Conservation (phyloP, 92 coral and sea anemone genomes). For the Epizoanthus ramosus region DNA sequence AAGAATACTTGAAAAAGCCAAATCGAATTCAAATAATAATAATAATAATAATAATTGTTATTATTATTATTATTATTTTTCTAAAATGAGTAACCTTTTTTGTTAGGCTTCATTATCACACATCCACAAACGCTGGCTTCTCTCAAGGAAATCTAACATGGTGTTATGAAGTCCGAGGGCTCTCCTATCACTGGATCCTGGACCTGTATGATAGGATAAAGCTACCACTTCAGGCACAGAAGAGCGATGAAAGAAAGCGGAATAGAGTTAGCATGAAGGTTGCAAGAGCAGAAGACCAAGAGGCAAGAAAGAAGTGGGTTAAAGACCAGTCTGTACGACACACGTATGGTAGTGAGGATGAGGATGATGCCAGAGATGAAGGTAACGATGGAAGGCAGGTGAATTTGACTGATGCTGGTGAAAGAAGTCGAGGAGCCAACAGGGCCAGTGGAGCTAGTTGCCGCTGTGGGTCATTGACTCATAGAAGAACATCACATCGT, state of each 20-base stretch:
- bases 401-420: constrained; percentile 1
- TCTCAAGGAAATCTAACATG: constrained; percentile 69
- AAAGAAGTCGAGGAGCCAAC: too few species aligned
- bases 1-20: too few species aligned
- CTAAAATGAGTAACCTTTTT: background rate
- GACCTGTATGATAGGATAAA: constrained; percentile 62
- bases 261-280: constrained; percentile 11
- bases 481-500: constrained; percentile 36
- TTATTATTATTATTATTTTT: too few species aligned
- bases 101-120: constrained; percentile 65
- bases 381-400: constrained; percentile 2
- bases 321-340: constrained; percentile 51
- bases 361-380: constrained; percentile 23
- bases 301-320: constrained; percentile 58
- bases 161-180: constrained; percentile 45
- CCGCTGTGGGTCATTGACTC: constrained; percentile 35
- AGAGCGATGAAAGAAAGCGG: constrained; percentile 32
- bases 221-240: constrained; percentile 56
- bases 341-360: constrained; percentile 56
- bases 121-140: constrained; percentile 66
- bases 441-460: constrained; percentile 21
- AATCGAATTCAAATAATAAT: too few species aligned
- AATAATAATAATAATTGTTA: too few species aligned
- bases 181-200: constrained; percentile 54
- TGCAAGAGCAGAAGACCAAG: constrained; percentile 62